phyloP scores from a whole-genome alignment of 2,888 invertebrate genomes.

The Caenorhabditis zanzibari region DNA sequence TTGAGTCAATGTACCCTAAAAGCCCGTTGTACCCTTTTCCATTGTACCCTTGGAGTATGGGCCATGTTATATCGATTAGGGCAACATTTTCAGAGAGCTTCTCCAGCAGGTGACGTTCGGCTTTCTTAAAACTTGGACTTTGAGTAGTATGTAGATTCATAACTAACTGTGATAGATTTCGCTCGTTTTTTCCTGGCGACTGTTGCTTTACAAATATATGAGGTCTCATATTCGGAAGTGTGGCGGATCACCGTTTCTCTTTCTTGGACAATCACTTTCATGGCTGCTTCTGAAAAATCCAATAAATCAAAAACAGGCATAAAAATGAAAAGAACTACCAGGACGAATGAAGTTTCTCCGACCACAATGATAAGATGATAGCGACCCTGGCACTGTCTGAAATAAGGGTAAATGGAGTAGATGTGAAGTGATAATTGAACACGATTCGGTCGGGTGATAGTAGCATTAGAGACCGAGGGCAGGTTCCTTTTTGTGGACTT shows the following conservation, averaged over 20 bases:
- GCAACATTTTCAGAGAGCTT: too few species aligned
- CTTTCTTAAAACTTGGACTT: too few species aligned
- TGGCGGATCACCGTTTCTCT: neutral
- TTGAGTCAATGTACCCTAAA: too few species aligned
- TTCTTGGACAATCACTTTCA: neutral
- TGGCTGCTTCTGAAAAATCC: neutral
- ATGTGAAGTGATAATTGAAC: slow-evolving; percentile 7
- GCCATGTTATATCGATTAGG: too few species aligned
- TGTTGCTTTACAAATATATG: neutral
- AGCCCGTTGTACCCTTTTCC: too few species aligned
- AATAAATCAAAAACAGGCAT: neutral
- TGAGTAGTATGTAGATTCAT: too few species aligned
- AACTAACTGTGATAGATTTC: neutral
- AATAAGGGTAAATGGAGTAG: neutral
- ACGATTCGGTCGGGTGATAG: neutral
- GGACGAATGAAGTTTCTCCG: neutral
- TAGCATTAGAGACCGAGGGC: neutral
- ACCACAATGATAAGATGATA: slow-evolving; percentile 16
- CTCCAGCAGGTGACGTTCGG: too few species aligned
- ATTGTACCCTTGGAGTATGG: too few species aligned
- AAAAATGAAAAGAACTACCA: neutral
- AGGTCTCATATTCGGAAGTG: neutral
- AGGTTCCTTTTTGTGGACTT: too few species aligned
- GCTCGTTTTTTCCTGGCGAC: neutral
- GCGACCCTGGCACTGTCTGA: slow-evolving; percentile 2